Percentiles rank a stretch among this genome's conserved stretches.
phyloP scores from a whole-genome alignment of 2,797 vertebrate species.

The Picus viridis region DNA sequence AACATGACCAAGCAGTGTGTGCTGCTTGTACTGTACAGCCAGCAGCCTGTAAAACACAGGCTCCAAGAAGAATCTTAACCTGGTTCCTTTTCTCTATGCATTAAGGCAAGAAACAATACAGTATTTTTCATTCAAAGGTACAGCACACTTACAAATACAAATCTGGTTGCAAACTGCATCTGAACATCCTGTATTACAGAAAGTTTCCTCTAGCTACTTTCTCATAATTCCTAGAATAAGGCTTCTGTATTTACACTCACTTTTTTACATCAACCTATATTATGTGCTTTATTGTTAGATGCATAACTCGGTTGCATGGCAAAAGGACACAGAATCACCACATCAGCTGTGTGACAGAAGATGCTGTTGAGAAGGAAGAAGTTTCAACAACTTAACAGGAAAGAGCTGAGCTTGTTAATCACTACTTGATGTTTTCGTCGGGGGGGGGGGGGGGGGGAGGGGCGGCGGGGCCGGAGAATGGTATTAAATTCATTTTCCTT shows the following conservation, averaged over 20 bases:
- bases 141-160: neutral
- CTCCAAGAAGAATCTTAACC: neutral
- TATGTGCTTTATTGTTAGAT: neutral
- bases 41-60: neutral
- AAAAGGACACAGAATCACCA: neutral
- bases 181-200: neutral
- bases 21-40: neutral
- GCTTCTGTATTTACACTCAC: neutral
- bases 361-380: neutral
- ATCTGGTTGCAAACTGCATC: neutral
- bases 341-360: neutral
- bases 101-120: neutral
- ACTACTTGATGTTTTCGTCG: neutral
- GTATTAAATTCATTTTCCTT: neutral
- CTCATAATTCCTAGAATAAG: neutral
- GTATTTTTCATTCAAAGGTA: neutral
- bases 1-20: neutral
- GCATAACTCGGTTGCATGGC: neutral
- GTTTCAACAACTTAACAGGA: neutral
- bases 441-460: neutral
- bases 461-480: too few relatives aligned
- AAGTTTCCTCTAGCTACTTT: neutral
- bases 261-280: neutral
- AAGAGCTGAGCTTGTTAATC: neutral
- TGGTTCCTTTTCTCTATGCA: neutral